Conservation (phyloP, 2,113 vertebrate genomes). For the Polypterus bichir region DNA sequence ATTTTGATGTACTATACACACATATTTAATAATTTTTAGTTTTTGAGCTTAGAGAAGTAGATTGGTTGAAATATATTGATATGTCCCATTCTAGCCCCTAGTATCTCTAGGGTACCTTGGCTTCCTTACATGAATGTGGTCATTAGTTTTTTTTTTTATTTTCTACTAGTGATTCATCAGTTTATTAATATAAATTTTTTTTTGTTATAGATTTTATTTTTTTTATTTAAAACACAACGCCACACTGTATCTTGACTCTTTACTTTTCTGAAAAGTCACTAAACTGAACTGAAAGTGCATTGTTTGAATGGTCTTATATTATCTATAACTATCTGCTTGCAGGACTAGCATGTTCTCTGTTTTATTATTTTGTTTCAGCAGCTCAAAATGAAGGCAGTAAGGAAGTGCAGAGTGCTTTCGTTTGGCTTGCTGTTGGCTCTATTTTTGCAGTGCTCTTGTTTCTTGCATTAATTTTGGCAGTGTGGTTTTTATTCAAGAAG, state of each 20-base stretch:
- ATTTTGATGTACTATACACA: no score
- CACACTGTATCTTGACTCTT: not conserved
- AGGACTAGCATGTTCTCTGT: not conserved
- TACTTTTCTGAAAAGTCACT: not conserved
- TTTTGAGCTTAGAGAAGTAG: no score
- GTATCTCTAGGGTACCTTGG: no score
- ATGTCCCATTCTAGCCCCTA: no score
- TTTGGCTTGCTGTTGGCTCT: slow-evolving; percentile 16
- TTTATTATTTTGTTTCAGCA: not conserved
- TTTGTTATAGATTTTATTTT: no score
- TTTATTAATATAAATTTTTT: no score
- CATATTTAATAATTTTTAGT: no score
- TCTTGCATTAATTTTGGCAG: not conserved
- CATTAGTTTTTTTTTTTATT: no score
- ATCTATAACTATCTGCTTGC: not conserved
- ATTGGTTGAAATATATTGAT: no score
- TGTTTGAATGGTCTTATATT: not conserved
- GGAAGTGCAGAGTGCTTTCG: slow-evolving; percentile 10
- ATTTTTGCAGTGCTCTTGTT: slow-evolving; percentile 15
- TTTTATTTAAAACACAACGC: no score
- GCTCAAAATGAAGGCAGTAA: not conserved
- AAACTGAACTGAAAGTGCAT: not conserved
- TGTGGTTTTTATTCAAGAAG: slow-evolving; percentile 12
- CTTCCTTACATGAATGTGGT: no score
- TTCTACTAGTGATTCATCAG: no score